A percentile compares a stretch with the other conserved stretches of the same genome.
These are phyloP conservation scores for Rousettus leschenaultii DNA, from an alignment of 2,113 vertebrate genomes.

Conservation along the genomic window DNA sequence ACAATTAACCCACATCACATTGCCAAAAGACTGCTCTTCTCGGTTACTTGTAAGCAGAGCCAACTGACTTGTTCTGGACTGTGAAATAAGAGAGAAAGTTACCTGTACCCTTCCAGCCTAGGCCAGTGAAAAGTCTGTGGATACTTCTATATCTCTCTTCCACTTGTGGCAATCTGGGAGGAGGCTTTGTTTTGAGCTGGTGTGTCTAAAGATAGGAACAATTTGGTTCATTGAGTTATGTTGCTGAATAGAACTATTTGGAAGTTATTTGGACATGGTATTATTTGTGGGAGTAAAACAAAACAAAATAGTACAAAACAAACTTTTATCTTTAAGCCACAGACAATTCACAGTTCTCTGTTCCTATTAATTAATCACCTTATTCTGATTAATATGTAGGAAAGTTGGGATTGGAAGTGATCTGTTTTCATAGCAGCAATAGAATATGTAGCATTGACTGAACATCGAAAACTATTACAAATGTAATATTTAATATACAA, in stretches of 20 bases:
- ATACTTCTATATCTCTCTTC: neutral
- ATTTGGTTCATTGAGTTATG: neutral
- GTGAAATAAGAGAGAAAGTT: neutral
- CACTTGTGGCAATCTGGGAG: neutral
- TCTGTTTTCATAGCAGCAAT: neutral
- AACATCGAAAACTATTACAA: neutral
- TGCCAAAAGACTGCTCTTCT: rapidly evolving
- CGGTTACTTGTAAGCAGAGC: neutral
- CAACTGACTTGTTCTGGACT: neutral
- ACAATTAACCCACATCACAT: neutral
- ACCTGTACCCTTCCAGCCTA: neutral
- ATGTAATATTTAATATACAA: neutral
- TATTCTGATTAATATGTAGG: neutral
- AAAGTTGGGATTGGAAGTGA: neutral
- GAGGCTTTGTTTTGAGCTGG: neutral
- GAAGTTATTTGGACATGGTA: neutral
- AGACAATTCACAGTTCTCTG: neutral
- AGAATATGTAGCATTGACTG: neutral
- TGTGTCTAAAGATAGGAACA: neutral
- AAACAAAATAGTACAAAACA: neutral
- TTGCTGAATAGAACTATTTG: neutral
- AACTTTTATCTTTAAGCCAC: neutral
- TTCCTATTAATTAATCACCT: neutral
- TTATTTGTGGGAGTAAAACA: neutral
- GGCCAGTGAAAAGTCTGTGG: neutral